phyloP scores from a whole-genome alignment of 1,140 invertebrate genomes.

The Trachymyrmex septentrionalis region DNA sequence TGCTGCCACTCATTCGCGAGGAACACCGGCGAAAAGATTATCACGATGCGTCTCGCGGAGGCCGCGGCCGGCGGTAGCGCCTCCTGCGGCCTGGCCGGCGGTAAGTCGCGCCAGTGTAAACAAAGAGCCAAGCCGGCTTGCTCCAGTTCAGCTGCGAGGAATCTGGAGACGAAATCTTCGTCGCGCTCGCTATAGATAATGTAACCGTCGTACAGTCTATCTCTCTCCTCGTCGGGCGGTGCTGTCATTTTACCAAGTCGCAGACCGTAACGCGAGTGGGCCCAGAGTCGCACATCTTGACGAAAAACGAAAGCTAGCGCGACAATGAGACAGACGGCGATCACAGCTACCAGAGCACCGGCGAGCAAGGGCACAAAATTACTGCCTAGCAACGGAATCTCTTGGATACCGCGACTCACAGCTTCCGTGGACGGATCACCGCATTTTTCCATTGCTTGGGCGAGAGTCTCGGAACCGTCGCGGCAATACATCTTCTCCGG shows the following conservation, averaged over 20 bases:
- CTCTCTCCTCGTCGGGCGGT: constrained; percentile 89
- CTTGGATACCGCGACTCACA: constrained; percentile 81
- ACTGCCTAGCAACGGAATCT: constrained; percentile 86
- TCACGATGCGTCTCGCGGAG: constrained; percentile 90
- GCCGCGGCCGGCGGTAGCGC: constrained; percentile 93
- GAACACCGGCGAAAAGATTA: constrained; percentile 92
- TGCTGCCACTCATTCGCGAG: constrained; percentile 92
- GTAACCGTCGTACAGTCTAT: constrained; percentile 94
- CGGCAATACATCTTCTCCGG: constrained; percentile 89
- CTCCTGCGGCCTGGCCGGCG: constrained; percentile 90
- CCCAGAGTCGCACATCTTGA: constrained; percentile 91
- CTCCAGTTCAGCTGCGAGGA: constrained; percentile 93
- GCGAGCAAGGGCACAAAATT: constrained; percentile 92
- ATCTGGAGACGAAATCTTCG: constrained; percentile 92
- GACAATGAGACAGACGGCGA: constrained; percentile 90
- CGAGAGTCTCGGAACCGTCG: constrained; percentile 88
- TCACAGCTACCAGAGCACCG: constrained; percentile 91
- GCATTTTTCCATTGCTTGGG: constrained; percentile 88
- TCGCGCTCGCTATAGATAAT: constrained; percentile 95
- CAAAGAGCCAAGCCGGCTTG: constrained; percentile 91
- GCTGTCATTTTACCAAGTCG: constrained; percentile 89
- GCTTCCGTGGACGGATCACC: constrained; percentile 86
- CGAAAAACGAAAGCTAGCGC: constrained; percentile 92
- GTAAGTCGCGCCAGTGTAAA: constrained; percentile 92
- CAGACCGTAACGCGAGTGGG: constrained; percentile 91